phyloP scores from a whole-genome alignment of 2,113 vertebrate genomes.

The Choloepus hoffmanni region DNA sequence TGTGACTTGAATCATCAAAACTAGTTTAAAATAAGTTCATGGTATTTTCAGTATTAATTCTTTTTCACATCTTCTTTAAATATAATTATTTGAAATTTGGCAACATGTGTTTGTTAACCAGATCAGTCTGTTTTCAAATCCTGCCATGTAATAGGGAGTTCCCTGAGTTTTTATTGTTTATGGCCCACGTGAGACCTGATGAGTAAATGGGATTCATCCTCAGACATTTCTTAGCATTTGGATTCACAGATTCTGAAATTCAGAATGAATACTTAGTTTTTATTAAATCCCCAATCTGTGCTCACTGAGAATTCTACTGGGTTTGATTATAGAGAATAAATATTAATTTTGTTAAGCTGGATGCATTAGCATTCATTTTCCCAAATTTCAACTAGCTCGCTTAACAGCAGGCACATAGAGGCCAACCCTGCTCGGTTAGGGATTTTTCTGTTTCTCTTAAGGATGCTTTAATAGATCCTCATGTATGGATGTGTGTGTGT shows the following conservation, averaged over 20 bases:
- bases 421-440: background rate
- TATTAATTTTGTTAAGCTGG: constrained; percentile 66
- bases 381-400: constrained; percentile 51
- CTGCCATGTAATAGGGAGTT: constrained; percentile 21
- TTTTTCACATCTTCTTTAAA: background rate
- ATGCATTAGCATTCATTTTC: constrained; percentile 60
- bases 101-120: background rate
- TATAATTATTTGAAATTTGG: background rate
- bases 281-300: constrained; percentile 53
- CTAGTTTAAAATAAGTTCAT: background rate
- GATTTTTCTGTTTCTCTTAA: background rate
- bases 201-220: background rate
- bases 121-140: background rate
- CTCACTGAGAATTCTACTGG: constrained; percentile 30
- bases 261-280: constrained; percentile 13
- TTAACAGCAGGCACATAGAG: background rate
- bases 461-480: background rate
- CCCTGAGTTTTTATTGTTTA: background rate
- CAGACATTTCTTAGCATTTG: background rate
- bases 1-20: background rate
- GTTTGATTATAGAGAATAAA: constrained; percentile 55
- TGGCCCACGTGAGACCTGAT: background rate
- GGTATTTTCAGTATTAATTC: background rate
- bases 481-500: background rate
- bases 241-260: background rate